Conservation (phyloP, 64 coral and sea anemone species). For the Dendronephthya gigantea region DNA sequence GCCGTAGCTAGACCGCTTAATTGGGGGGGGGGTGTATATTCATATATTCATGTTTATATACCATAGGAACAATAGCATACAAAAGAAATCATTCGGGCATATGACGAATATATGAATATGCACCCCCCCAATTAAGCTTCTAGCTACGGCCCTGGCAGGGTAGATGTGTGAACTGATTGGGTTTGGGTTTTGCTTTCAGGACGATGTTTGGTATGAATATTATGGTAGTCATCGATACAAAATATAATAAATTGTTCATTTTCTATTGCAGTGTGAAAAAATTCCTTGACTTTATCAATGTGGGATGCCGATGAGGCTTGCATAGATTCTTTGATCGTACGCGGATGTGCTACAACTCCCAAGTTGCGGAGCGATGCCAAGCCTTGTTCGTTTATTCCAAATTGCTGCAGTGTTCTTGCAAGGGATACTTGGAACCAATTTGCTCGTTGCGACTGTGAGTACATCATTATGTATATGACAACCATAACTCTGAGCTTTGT, state of each 20-base stretch:
- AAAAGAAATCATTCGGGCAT: no score
- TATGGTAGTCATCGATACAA: conserved; percentile 11
- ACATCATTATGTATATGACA: conserved; percentile 3
- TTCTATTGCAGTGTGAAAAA: background rate
- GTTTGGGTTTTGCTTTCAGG: background rate
- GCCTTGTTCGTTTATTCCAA: conserved; percentile 8
- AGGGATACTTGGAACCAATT: conserved; percentile 18
- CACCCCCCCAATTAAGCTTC: no score
- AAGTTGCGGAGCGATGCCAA: background rate
- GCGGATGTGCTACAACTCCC: background rate
- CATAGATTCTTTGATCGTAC: background rate
- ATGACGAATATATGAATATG: no score
- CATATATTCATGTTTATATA: no score
- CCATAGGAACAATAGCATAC: no score
- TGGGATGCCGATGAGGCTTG: background rate
- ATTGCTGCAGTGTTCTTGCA: conserved; percentile 1
- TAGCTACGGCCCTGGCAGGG: no score
- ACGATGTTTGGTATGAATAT: conserved; percentile 1
- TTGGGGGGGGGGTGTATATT: no score
- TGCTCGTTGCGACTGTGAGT: background rate
- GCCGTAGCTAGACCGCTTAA: no score
- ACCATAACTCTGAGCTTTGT: conserved; percentile 12
- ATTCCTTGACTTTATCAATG: background rate
- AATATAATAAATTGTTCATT: conserved; percentile 13
- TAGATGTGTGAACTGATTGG: background rate